These are phyloP conservation scores for Aphaenogaster floridana DNA, from an alignment of 1,140 invertebrate species.

Conservation along the genomic window DNA sequence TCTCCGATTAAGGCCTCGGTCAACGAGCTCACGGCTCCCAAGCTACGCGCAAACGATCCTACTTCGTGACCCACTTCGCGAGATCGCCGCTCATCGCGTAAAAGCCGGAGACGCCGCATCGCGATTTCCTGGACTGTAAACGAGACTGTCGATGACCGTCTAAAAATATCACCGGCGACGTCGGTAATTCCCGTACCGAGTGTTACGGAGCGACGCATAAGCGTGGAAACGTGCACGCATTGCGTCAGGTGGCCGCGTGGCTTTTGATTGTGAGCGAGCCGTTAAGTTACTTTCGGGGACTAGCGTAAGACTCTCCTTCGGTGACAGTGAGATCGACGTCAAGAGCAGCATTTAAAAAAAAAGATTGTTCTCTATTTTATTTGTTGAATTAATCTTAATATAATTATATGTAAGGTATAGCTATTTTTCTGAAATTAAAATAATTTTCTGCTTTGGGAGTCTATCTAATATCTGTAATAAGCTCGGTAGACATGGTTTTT, in stretches of 20 bases:
- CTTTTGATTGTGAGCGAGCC: constrained; percentile 50
- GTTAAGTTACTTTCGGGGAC: constrained; percentile 23
- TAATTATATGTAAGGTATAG: neutral
- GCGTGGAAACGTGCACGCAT: constrained; percentile 28
- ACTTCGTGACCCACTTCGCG: constrained; percentile 60
- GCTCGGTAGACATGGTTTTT: neutral
- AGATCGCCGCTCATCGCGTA: constrained; percentile 37
- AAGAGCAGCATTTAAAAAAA: neutral
- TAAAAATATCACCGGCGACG: constrained; percentile 40
- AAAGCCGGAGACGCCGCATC: constrained; percentile 54
- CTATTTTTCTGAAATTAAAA: neutral
- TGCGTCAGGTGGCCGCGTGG: constrained; percentile 57
- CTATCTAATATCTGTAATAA: neutral
- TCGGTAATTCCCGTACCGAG: constrained; percentile 23
- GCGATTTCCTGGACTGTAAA: constrained; percentile 56
- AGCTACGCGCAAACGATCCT: constrained; percentile 46
- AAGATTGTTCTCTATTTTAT: neutral
- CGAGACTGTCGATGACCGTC: constrained; percentile 38
- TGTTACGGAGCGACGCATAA: constrained; percentile 30
- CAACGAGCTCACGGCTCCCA: constrained; percentile 30
- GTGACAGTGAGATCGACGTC: neutral
- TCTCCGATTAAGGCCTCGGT: constrained; percentile 61
- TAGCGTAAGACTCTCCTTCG: constrained; percentile 8
- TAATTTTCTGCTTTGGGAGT: neutral
- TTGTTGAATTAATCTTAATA: neutral